phyloP scores from a whole-genome alignment of 37 sponge, comb jelly and placozoan species.

The Beroe forskalii region DNA sequence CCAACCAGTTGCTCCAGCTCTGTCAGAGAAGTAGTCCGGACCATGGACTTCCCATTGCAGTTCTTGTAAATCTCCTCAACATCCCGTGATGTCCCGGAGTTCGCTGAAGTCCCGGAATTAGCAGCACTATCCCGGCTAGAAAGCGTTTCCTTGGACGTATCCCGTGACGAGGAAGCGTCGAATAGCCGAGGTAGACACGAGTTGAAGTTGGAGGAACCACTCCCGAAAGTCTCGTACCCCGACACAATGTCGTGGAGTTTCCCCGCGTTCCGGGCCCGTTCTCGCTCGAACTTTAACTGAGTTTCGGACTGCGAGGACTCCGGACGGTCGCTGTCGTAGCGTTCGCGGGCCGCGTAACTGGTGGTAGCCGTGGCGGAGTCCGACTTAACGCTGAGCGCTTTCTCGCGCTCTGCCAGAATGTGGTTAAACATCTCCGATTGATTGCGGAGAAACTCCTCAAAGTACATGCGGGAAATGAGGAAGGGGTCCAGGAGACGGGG shows the following conservation, averaged over 20 bases:
- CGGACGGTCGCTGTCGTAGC: neutral
- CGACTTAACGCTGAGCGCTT: constrained; percentile 50
- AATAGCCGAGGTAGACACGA: neutral
- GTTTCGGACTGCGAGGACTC: constrained; percentile 37
- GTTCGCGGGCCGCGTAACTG: neutral
- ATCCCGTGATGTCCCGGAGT: neutral
- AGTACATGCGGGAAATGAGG: constrained; percentile 6
- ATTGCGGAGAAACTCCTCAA: constrained; percentile 62
- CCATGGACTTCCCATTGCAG: neutral
- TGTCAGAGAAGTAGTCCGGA: constrained; percentile 24
- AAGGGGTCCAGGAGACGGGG: constrained; percentile 19
- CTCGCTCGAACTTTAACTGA: neutral
- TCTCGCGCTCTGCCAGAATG: constrained; percentile 7
- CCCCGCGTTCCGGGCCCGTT: neutral
- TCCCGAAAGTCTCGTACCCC: neutral
- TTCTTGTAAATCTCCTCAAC: neutral
- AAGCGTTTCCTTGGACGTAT: neutral
- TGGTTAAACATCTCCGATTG: constrained; percentile 52
- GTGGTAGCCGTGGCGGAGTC: neutral
- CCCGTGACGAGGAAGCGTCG: neutral
- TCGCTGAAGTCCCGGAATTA: neutral
- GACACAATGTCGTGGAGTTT: neutral
- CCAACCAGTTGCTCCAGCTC: constrained; percentile 26
- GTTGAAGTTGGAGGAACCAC: neutral
- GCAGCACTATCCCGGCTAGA: neutral